Conservation (phyloP, 2,113 vertebrate genomes). For the Campylorhamphus procurvoides region DNA sequence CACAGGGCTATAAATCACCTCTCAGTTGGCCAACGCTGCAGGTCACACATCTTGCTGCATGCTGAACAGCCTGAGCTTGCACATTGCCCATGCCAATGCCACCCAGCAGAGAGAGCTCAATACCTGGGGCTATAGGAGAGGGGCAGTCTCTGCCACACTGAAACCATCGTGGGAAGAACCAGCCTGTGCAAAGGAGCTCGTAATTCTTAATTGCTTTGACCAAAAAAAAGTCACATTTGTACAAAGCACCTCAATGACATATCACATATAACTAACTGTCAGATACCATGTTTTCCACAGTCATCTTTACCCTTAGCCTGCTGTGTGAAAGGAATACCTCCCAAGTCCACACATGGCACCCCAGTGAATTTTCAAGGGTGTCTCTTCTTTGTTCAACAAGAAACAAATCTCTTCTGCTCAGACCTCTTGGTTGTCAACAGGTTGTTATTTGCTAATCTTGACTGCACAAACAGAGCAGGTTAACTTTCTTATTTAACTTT, state of each 20-base stretch:
- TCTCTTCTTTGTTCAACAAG: neutral
- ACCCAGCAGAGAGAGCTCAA: neutral
- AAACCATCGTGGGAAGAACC: rapidly evolving
- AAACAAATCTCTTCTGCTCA: neutral
- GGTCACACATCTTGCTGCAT: neutral
- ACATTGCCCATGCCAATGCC: neutral
- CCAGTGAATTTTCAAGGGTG: neutral
- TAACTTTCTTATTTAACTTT: neutral
- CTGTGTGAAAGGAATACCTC: neutral
- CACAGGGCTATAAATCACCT: neutral
- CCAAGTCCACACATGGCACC: neutral
- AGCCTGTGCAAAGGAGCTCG: neutral
- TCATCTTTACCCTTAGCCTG: neutral
- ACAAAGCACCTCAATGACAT: neutral
- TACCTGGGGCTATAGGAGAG: neutral
- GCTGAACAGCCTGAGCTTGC: neutral
- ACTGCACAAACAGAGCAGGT: neutral
- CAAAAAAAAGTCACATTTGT: neutral
- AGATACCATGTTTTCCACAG: neutral
- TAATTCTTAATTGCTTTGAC: neutral
- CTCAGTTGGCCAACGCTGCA: neutral
- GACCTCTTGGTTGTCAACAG: neutral
- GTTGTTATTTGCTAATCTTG: neutral
- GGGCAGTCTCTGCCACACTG: rapidly evolving
- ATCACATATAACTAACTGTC: neutral